Conservation (phyloP, 2,797 vertebrate species). For the Eulemur mongoz region DNA sequence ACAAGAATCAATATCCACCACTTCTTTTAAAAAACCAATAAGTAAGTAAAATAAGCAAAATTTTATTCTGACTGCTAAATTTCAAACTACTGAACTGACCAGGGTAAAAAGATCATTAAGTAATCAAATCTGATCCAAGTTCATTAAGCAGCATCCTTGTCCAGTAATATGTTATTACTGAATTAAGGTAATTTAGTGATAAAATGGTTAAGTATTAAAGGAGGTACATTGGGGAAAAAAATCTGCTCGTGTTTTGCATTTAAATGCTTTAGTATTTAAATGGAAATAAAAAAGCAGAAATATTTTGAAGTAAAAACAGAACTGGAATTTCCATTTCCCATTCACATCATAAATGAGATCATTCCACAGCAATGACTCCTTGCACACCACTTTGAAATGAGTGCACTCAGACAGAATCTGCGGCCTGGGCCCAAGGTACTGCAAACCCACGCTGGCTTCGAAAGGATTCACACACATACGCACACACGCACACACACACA, state of each 20-base stretch:
- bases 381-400: slow-evolving; percentile 71
- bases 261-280: slow-evolving; percentile 73
- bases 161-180: slow-evolving; percentile 48
- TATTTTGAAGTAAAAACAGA: slow-evolving; percentile 72
- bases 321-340: slow-evolving; percentile 77
- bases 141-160: slow-evolving; percentile 51
- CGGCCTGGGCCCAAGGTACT: slow-evolving; percentile 54
- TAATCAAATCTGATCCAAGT: slow-evolving; percentile 35
- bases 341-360: slow-evolving; percentile 72
- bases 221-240: slow-evolving; percentile 26
- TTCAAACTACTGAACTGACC: slow-evolving; percentile 53
- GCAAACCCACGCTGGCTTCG: slow-evolving; percentile 57
- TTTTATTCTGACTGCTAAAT: slow-evolving; percentile 28
- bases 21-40: not conserved
- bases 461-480: not conserved
- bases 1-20: not conserved
- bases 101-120: not conserved
- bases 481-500: slow-evolving; percentile 48
- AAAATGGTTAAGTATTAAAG: slow-evolving; percentile 65
- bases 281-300: slow-evolving; percentile 69
- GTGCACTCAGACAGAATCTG: slow-evolving; percentile 60
- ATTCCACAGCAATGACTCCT: slow-evolving; percentile 54
- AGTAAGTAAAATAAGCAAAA: slow-evolving; percentile 25
- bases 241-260: slow-evolving; percentile 72
- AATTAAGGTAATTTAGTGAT: slow-evolving; percentile 54